These are phyloP conservation scores for Lithobates pipiens DNA, from an alignment of 2,797 vertebrate species.

Conservation along the genomic window DNA sequence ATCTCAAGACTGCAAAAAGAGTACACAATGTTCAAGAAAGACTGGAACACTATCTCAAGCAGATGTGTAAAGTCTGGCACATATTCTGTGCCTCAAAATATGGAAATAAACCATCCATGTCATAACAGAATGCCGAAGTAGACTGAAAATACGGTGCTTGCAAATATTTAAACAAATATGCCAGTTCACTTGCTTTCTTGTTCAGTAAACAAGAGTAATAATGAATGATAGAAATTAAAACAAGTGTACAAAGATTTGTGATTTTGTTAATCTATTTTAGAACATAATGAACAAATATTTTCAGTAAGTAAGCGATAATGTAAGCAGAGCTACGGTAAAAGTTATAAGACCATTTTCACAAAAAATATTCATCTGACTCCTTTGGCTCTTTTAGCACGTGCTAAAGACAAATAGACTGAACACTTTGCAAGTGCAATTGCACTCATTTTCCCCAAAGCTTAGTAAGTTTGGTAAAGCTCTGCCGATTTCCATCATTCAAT, in stretches of 20 bases:
- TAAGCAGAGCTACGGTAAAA: neutral
- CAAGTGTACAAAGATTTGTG: neutral
- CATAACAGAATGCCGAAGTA: conserved; percentile 21
- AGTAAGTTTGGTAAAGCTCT: too few species aligned
- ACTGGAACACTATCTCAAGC: conserved; percentile 36
- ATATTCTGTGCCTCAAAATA: conserved; percentile 1
- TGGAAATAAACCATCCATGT: conserved; percentile 27
- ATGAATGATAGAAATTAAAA: neutral
- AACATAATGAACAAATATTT: neutral
- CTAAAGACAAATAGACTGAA: too few species aligned
- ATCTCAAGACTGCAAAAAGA: conserved; percentile 13
- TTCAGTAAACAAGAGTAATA: neutral
- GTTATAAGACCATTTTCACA: neutral
- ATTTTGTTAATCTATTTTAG: neutral
- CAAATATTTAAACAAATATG: conserved; percentile 9
- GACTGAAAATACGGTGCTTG: neutral
- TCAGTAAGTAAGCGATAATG: neutral
- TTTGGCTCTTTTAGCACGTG: neutral
- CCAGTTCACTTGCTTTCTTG: neutral
- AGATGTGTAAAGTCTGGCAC: conserved; percentile 45
- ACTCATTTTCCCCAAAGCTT: too few species aligned
- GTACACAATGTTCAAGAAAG: conserved; percentile 34
- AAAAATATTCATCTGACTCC: neutral
- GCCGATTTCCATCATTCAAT: too few species aligned
- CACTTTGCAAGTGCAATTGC: too few species aligned